Conservation (phyloP, 2,797 vertebrate genomes). For the Esox masquinongy region DNA sequence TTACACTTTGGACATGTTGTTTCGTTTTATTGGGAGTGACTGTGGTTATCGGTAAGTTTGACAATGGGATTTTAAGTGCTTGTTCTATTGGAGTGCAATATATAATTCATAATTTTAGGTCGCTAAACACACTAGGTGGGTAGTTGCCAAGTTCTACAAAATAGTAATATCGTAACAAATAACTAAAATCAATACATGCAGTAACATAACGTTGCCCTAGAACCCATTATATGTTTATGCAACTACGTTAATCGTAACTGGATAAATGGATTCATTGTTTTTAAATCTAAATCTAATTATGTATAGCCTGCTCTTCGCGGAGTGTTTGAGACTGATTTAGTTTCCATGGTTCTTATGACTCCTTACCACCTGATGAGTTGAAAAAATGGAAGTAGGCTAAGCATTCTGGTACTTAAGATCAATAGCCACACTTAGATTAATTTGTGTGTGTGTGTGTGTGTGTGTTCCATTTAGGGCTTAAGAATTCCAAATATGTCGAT, state of each 20-base stretch:
- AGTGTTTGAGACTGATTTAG: not conserved
- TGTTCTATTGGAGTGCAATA: not conserved
- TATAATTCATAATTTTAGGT: not conserved
- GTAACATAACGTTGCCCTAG: not conserved
- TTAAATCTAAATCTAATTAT: not conserved
- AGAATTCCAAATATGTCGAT: not conserved
- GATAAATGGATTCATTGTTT: not conserved
- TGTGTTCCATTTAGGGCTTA: not conserved
- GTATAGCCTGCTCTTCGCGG: not conserved
- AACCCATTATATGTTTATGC: not conserved
- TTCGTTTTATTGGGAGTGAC: slow-evolving; percentile 37
- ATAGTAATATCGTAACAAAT: not conserved
- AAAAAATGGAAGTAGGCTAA: not conserved
- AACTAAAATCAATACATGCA: not conserved
- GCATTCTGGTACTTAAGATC: not conserved
- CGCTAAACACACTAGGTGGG: not conserved
- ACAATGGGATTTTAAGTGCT: not conserved
- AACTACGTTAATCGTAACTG: not conserved
- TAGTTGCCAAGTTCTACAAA: not conserved
- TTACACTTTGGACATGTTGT: slow-evolving; percentile 37
- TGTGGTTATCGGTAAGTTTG: slow-evolving; percentile 49
- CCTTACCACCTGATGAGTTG: not conserved
- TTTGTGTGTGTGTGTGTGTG: not conserved
- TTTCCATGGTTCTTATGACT: slow-evolving; percentile 4
- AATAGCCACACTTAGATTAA: not conserved